phyloP scores from a whole-genome alignment of 2,797 vertebrate species.

The Brachyrhaphis roseni region DNA sequence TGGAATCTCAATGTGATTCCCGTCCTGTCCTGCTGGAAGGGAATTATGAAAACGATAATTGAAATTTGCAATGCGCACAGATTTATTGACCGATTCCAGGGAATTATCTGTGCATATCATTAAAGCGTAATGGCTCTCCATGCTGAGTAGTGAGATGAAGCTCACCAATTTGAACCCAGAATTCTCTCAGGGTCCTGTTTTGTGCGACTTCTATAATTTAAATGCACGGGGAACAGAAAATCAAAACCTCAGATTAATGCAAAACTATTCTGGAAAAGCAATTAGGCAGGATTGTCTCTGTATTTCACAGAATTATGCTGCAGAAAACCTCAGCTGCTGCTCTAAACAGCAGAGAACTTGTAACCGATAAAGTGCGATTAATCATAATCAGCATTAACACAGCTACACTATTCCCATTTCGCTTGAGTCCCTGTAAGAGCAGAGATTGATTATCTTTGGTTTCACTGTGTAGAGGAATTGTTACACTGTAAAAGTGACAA shows the following conservation, averaged over 20 bases:
- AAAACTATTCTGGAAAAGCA: slow-evolving; percentile 40
- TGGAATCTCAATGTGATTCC: slow-evolving; percentile 14
- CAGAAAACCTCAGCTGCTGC: slow-evolving; percentile 19
- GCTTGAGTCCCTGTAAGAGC: neutral
- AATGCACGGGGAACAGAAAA: slow-evolving; percentile 28
- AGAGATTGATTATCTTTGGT: slow-evolving; percentile 25
- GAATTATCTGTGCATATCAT: slow-evolving; percentile 49
- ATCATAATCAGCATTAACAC: neutral
- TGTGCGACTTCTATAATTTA: slow-evolving; percentile 44
- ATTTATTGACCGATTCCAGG: slow-evolving; percentile 54
- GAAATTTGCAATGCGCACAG: slow-evolving; percentile 31
- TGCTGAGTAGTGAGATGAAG: slow-evolving; percentile 57
- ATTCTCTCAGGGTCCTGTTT: slow-evolving; percentile 46
- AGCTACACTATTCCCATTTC: neutral
- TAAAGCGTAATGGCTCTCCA: slow-evolving; percentile 52
- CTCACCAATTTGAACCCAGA: slow-evolving; percentile 37
- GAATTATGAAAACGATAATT: slow-evolving; percentile 31
- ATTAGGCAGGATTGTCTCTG: slow-evolving; percentile 24
- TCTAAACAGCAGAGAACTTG: slow-evolving; percentile 16
- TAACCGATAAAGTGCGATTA: slow-evolving; percentile 1
- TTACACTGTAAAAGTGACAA: slow-evolving; percentile 9
- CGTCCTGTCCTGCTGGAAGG: slow-evolving; percentile 8
- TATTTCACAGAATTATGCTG: slow-evolving; percentile 18
- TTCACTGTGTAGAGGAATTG: neutral
- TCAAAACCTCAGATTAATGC: slow-evolving; percentile 37